Base-by-base conservation (phyloP, 2,113 vertebrate species). In the Ophiodon elongatus region DNA sequence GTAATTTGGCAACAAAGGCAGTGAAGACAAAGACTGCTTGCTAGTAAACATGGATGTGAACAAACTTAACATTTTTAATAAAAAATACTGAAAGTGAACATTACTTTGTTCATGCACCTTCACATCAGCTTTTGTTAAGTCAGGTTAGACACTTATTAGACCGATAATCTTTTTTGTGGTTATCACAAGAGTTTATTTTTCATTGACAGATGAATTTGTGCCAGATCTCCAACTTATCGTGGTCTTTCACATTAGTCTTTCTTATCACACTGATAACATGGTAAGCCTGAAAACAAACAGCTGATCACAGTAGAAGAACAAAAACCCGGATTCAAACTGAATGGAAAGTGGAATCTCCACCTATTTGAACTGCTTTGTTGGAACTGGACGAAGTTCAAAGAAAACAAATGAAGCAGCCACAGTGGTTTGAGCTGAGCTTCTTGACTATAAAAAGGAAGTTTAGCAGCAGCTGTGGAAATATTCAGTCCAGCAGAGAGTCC, bases 261-360 rank as follows among this genome's bases (percentile, higher is more conserved):
- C 67, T 50, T 33, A 33, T 31, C 64, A 29, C 31, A 68, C n/a
- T 31, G 56, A 69, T 52, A 60, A 74, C 79, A 39, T 8, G 13
- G 8, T 60, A 6, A 1, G 0, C 10, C 41, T 68, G 52, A 37
- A 73, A 68, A 75, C 41, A 68, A 67, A 73, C 29, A 47, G n/a
- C 35, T 47, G 47, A 31, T 78, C 62, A 59, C 59, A 59, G 37
- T 47, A 15, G 39, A 67, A 66, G 57, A 5, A 31, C 5, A 56
- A 45, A 59, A 73, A 8, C 8, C 23, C 0, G 0, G 13, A 21
- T 47, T 41, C 13, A 37, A 47, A 47, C 6, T 15, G 31, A 13
- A 6, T n/a, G 21, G 23, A 73, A 74, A n/a, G 57, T 47, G 2
- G 15, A 35, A 63, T 35, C 10, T 33, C 21, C 9, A 15, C 73